These are phyloP conservation scores for Catalaphyllia jardinei DNA, from an alignment of 64 coral and sea anemone species.

Conservation along the genomic window DNA sequence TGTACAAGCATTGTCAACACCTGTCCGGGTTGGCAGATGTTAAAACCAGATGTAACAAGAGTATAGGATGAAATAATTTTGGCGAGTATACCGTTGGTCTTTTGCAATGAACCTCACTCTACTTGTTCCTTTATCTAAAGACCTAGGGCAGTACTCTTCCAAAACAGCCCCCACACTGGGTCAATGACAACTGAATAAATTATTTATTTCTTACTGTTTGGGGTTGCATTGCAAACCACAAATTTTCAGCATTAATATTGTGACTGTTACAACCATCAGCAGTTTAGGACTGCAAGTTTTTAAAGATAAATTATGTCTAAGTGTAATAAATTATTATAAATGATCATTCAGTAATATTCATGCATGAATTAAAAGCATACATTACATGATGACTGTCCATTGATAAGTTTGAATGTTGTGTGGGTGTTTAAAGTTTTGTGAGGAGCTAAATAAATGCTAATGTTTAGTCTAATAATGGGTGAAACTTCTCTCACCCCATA, in stretches of 20 bases:
- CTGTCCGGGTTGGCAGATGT: too few relatives aligned
- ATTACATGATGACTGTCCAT: background rate
- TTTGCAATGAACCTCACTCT: too few relatives aligned
- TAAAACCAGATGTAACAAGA: too few relatives aligned
- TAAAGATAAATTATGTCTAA: background rate
- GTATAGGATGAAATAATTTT: too few relatives aligned
- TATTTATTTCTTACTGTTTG: background rate
- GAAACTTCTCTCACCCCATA: too few relatives aligned
- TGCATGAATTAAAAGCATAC: conserved; percentile 1
- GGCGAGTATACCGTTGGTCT: too few relatives aligned
- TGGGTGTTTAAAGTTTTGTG: background rate
- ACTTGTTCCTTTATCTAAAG: too few relatives aligned
- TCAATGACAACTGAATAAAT: too few relatives aligned
- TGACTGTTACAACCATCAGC: background rate
- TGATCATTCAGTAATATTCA: background rate
- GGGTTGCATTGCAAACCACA: background rate
- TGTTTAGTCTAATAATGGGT: background rate
- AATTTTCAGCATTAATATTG: background rate
- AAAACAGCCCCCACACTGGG: too few relatives aligned
- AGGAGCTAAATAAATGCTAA: background rate
- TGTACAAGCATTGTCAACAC: too few relatives aligned
- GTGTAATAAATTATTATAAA: background rate
- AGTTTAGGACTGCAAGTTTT: background rate
- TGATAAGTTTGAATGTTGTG: background rate
- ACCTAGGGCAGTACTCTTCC: too few relatives aligned